A percentile compares a stretch with the other conserved stretches of the same genome.
These are phyloP conservation scores for Vultur gryphus DNA, from an alignment of 2,797 vertebrate genomes.

Conservation along the genomic window DNA sequence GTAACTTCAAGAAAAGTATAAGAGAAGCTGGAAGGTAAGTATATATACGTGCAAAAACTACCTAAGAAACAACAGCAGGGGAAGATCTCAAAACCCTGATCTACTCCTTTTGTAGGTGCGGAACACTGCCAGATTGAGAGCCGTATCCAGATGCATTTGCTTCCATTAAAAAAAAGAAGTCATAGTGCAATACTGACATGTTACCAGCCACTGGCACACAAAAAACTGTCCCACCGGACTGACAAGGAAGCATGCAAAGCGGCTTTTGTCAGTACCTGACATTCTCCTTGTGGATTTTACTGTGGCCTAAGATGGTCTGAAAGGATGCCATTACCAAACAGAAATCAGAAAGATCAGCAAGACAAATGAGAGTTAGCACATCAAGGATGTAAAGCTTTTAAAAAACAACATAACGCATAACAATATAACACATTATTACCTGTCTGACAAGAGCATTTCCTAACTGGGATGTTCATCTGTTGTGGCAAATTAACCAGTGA, in stretches of 20 bases:
- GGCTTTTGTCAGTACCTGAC: not conserved
- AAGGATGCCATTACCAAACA: not conserved
- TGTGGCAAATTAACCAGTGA: not conserved
- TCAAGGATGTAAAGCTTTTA: not conserved
- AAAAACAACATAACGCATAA: not conserved
- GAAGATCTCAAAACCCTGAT: not conserved
- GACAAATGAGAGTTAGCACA: not conserved
- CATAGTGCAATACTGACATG: not conserved
- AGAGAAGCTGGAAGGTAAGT: not conserved
- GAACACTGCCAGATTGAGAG: not conserved
- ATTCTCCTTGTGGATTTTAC: not conserved
- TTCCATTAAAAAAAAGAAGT: not conserved
- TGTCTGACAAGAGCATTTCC: not conserved
- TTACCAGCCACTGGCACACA: not conserved
- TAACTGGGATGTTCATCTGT: not conserved
- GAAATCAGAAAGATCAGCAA: not conserved
- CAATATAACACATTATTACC: not conserved
- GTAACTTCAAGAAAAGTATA: not conserved
- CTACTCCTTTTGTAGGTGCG: not conserved
- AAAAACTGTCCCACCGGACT: not conserved
- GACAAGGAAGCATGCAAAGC: not conserved
- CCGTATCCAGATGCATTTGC: not conserved
- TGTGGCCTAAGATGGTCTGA: not conserved
- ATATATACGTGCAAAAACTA: not conserved
- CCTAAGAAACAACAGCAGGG: not conserved